A percentile compares a stretch with the other conserved stretches of the same genome.
Conservation (phyloP, 2,888 invertebrate genomes). For the Eretmocerus hayati region DNA sequence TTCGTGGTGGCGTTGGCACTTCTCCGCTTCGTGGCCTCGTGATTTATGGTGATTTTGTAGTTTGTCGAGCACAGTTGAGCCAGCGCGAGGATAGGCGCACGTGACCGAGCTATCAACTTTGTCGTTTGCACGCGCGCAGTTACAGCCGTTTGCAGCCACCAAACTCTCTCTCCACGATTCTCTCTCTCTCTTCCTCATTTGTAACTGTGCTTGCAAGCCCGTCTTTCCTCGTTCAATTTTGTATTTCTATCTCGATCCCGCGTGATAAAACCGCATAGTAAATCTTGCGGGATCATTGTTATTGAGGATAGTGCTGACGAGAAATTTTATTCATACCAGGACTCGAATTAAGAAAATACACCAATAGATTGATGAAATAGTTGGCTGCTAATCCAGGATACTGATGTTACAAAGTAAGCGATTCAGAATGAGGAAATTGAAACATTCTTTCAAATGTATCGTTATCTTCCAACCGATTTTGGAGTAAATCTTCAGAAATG, state of each 20-base stretch:
- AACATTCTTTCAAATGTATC: too few relatives aligned
- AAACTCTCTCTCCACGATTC: neutral
- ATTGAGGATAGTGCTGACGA: too few relatives aligned
- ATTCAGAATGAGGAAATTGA: too few relatives aligned
- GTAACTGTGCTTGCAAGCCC: neutral
- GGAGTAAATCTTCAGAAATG: too few relatives aligned
- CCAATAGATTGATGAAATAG: too few relatives aligned
- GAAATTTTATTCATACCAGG: too few relatives aligned
- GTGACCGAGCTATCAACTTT: constrained; percentile 33
- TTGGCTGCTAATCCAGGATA: too few relatives aligned
- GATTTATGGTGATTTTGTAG: constrained; percentile 31
- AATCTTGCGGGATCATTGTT: too few relatives aligned
- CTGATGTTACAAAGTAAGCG: too few relatives aligned
- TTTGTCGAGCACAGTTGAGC: constrained; percentile 21
- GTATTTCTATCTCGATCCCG: neutral
- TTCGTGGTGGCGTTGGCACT: neutral
- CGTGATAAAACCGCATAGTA: too few relatives aligned
- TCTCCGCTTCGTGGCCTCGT: neutral
- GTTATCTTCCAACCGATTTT: too few relatives aligned
- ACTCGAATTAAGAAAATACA: too few relatives aligned
- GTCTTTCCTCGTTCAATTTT: neutral
- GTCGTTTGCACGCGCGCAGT: constrained; percentile 8
- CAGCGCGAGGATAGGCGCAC: constrained; percentile 29
- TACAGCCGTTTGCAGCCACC: neutral
- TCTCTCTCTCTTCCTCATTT: neutral